Evolutionary conservation across 2,797 vertebrate genomes (phyloP).

Genomic region (Ptychobarbus kaznakovi): DNA sequence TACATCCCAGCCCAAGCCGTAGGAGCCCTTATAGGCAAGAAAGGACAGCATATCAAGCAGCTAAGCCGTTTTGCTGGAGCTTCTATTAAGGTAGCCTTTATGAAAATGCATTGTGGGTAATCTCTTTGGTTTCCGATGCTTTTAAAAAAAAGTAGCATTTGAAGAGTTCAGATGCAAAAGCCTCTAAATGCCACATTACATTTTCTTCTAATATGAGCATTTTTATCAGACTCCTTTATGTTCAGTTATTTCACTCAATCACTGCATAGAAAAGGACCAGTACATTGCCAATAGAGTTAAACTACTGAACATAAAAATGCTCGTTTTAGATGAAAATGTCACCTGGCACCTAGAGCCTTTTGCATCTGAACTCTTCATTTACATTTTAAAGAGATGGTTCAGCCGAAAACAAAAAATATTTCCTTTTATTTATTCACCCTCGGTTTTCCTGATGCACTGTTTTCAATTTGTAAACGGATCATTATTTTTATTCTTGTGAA

Average conservation of each 20-base stretch:
- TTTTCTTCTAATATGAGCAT: too few species aligned
- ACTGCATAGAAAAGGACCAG: too few species aligned
- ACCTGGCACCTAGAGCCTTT: too few species aligned
- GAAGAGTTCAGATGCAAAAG: too few species aligned
- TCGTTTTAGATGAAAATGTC: too few species aligned
- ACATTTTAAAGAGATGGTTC: not conserved
- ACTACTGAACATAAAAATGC: too few species aligned
- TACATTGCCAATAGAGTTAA: too few species aligned
- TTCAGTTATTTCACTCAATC: too few species aligned
- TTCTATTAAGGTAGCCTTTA: constrained; percentile 88
- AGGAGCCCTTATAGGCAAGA: constrained; percentile 95
- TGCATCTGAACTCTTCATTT: not conserved
- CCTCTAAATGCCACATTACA: too few species aligned
- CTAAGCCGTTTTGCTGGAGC: constrained; percentile 94
- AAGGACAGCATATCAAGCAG: constrained; percentile 96
- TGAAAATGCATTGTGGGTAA: not conserved
- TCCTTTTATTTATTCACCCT: not conserved
- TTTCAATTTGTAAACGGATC: not conserved
- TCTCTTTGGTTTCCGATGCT: not conserved
- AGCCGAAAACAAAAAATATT: not conserved
- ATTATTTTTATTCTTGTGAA: not conserved
- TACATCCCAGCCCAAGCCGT: constrained; percentile 97
- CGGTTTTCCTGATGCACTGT: too few species aligned
- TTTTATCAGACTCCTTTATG: too few species aligned
- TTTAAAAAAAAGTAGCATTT: not conserved